Evolutionary conservation across 2,888 invertebrate genomes (phyloP), one percentile per base, ranked within the genome.

Genomic region (Cryptus viduatorius): DNA sequence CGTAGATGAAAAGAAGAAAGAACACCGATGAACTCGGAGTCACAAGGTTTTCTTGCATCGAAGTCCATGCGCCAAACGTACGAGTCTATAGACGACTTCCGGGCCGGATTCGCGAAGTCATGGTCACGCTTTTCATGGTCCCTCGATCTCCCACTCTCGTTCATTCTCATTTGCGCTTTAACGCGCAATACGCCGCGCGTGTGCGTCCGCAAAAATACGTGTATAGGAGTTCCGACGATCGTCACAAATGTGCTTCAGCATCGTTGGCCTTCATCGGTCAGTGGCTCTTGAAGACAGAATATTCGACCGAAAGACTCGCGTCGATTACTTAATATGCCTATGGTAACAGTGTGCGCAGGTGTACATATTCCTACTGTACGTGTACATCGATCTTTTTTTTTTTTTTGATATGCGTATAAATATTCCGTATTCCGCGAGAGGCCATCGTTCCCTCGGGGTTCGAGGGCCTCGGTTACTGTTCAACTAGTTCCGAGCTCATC

Each of bases 261-360:
- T 69, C 79, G 77, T 86, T 90, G 91, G 89, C 92, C 92, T 92
- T 91, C 90, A 88, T 89, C 88, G 91, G 92, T 91, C 92, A 92
- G 88, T 91, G 91, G 89, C 90, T 87, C 29, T 79, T 68, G 84
- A 84, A 29, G 61, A 42, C n/a, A 59, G 31, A 14, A 19, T 61
- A 75, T 81, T 79, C 75, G 75, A 29, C 16, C 48, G 73, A 53
- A 50, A 71, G 72, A 50, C 72, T 53, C 48, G 42, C 37, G 61
- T 64, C 77, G 72, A 86, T 87, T 83, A 79, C 85, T 86, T 59
- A 86, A 86, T 86, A 85, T 87, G 71, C 82, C 16, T 61, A 53
- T 64, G 48, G 61, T 82, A 37, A 53, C 64, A 65, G 65, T 48
- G 59, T 68, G 46, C 31, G 67, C 69, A 61, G 10, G 5, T 24